Conservation (phyloP, 2,113 vertebrate genomes). For the Siniperca chuatsi region DNA sequence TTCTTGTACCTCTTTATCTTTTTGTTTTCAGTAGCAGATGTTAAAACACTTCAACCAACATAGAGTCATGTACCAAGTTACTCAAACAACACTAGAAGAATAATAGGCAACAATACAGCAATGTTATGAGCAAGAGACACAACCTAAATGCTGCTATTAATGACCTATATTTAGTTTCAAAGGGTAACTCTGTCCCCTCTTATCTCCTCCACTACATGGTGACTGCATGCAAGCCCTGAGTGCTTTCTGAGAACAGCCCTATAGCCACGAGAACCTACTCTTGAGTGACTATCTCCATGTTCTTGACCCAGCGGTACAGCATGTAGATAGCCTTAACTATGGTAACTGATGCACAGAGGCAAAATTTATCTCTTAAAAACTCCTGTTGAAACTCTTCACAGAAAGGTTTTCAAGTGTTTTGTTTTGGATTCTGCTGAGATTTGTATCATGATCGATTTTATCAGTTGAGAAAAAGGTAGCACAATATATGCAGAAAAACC, state of each 20-base stretch:
- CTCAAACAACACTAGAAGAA: conserved; percentile 34
- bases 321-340: conserved; percentile 52
- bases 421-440: conserved; percentile 8
- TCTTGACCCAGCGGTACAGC: conserved; percentile 65
- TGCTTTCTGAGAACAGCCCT: conserved; percentile 77
- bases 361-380: conserved; percentile 29
- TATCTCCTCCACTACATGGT: conserved; percentile 76
- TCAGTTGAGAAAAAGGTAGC: not conserved
- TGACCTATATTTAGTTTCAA: conserved; percentile 81
- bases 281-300: conserved; percentile 71
- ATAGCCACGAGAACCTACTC: conserved; percentile 68
- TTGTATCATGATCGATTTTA: not conserved
- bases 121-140: conserved; percentile 29
- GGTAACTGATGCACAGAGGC: conserved; percentile 35
- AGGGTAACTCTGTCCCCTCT: conserved; percentile 67
- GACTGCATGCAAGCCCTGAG: conserved; percentile 69
- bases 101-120: conserved; percentile 21
- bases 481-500: not conserved
- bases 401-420: conserved; percentile 18
- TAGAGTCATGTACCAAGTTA: conserved; percentile 1
- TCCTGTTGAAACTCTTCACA: conserved; percentile 10
- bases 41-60: conserved; percentile 40
- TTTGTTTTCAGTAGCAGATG: conserved; percentile 28
- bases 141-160: conserved; percentile 48
- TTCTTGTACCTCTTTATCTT: conserved; percentile 9